phyloP scores from a whole-genome alignment of 2,797 vertebrate genomes.

The Mallotus villosus region DNA sequence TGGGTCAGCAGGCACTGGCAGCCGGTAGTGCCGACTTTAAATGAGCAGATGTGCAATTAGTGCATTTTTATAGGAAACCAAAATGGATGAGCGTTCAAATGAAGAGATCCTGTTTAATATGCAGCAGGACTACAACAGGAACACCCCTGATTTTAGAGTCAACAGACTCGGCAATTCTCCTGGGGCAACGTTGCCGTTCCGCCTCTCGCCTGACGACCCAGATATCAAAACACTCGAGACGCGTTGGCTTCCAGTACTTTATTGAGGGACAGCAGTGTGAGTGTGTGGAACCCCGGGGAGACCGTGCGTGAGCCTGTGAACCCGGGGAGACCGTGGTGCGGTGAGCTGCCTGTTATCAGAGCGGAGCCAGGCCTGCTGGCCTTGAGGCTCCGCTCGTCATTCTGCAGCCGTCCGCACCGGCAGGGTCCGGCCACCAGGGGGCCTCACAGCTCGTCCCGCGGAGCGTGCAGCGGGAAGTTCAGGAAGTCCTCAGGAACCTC shows the following conservation, averaged over 20 bases:
- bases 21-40: constrained; percentile 4
- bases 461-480: constrained; percentile 72
- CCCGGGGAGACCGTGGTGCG: constrained; percentile 20
- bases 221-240: not conserved
- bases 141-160: too few species aligned
- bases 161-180: too few species aligned
- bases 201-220: not conserved
- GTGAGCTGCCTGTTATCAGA: constrained; percentile 58
- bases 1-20: constrained; percentile 3
- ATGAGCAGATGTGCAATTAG: not conserved
- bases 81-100: not conserved
- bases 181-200: not conserved
- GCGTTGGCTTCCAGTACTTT: constrained; percentile 4
- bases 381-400: constrained; percentile 77
- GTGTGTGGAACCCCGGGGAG: constrained; percentile 21
- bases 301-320: too few species aligned
- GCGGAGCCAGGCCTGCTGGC: constrained; percentile 63
- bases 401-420: constrained; percentile 52
- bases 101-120: not conserved
- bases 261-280: not conserved
- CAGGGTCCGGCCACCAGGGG: constrained; percentile 53
- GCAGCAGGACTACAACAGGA: not conserved
- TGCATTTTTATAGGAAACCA: not conserved
- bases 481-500: constrained; percentile 80
- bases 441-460: constrained; percentile 80